Evolutionary conservation across 2,888 invertebrate species (phyloP).

Genomic region (Argyresthia goedartella): DNA sequence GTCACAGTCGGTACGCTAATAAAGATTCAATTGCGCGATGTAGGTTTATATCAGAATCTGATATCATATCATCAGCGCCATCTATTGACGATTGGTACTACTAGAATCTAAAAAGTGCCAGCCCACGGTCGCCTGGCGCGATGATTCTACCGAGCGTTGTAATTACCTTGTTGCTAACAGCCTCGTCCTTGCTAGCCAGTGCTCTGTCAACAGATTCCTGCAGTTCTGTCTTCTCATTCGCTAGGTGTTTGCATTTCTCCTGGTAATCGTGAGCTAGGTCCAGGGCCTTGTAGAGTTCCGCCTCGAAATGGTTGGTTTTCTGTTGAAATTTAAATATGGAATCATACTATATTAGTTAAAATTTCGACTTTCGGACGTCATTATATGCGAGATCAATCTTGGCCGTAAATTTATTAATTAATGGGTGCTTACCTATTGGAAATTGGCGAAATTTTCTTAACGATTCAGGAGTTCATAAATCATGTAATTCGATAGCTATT

Average conservation of each 20-base stretch:
- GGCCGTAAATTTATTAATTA: background rate
- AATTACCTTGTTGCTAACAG: slow-evolving; percentile 27
- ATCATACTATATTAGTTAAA: background rate
- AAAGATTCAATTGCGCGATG: too few relatives aligned
- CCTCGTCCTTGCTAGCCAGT: slow-evolving; percentile 26
- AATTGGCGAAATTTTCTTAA: too few relatives aligned
- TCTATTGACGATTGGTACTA: too few relatives aligned
- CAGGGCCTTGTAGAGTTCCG: slow-evolving; percentile 79
- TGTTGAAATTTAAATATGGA: slow-evolving; percentile 17
- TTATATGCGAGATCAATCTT: background rate
- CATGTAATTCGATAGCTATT: too few relatives aligned
- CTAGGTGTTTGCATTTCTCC: slow-evolving; percentile 72
- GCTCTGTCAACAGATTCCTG: slow-evolving; percentile 45
- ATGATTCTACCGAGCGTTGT: too few relatives aligned
- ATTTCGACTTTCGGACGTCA: background rate
- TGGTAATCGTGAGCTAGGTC: slow-evolving; percentile 77
- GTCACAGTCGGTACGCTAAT: too few relatives aligned
- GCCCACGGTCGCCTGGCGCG: too few relatives aligned
- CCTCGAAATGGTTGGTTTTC: slow-evolving; percentile 74
- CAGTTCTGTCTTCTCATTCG: slow-evolving; percentile 52
- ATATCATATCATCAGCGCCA: too few relatives aligned
- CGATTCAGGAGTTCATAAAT: too few relatives aligned
- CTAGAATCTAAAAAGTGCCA: too few relatives aligned
- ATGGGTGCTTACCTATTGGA: background rate
- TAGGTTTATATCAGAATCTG: too few relatives aligned